Percentiles rank a stretch among this genome's conserved stretches.
Conservation (phyloP, 2,888 invertebrate species). For the Eutolmus rufibarbis region DNA sequence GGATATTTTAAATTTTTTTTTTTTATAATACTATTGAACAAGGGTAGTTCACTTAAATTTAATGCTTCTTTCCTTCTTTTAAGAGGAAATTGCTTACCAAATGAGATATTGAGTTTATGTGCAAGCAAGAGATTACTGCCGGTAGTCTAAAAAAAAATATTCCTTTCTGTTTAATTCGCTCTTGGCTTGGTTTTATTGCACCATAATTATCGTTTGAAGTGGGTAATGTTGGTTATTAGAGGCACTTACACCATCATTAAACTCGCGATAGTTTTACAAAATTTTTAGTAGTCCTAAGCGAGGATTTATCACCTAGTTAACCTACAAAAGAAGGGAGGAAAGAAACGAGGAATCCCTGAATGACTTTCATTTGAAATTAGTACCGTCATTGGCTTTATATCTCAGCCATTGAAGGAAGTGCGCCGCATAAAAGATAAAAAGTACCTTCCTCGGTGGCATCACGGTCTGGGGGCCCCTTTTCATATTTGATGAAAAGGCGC, state of each 20-base stretch:
- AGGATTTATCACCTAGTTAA: not conserved
- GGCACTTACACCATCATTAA: not conserved
- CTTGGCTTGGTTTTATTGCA: not conserved
- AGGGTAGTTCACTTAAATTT: no score
- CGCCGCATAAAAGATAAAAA: not conserved
- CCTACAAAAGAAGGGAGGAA: not conserved
- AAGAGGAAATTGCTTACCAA: not conserved
- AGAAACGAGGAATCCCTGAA: not conserved
- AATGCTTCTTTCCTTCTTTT: no score
- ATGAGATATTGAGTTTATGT: not conserved
- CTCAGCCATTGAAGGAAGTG: not conserved
- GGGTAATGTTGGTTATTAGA: not conserved
- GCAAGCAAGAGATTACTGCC: not conserved
- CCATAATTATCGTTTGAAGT: not conserved
- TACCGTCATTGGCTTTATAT: not conserved
- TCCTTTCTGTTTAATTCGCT: not conserved
- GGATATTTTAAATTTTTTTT: no score
- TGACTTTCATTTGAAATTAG: not conserved
- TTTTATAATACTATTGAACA: no score
- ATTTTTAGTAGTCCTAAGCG: not conserved
- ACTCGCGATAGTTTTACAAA: not conserved
- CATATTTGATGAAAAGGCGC: not conserved
- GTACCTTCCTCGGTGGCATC: not conserved
- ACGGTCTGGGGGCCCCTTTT: not conserved
- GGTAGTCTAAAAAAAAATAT: not conserved